Percentiles rank a stretch among this genome's conserved stretches.
Evolutionary conservation across 2,113 vertebrate species (phyloP).

Genomic region (Siniperca chuatsi): DNA sequence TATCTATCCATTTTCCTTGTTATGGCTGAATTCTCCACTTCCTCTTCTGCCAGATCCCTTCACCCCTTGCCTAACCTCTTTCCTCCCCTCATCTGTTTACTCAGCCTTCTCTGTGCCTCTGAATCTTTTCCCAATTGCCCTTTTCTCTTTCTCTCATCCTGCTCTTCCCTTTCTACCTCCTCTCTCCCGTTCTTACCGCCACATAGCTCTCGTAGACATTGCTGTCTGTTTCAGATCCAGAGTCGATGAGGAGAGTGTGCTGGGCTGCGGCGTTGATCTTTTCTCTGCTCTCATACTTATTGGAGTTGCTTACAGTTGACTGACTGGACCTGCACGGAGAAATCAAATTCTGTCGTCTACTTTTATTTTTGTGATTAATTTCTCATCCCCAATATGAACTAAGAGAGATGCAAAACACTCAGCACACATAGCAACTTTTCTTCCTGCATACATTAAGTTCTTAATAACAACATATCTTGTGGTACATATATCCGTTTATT

Average conservation of each 20-base stretch:
- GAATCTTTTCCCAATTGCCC: conserved; percentile 39
- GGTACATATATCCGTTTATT: conserved; percentile 7
- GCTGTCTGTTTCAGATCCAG: conserved; percentile 80
- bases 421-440: conserved; percentile 9
- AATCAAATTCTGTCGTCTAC: conserved; percentile 37
- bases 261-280: conserved; percentile 76
- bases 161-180: neutral
- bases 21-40: conserved; percentile 67
- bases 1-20: conserved; percentile 68
- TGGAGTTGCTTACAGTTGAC: conserved; percentile 73
- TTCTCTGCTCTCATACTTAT: conserved; percentile 80
- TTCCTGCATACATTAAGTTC: conserved; percentile 11
- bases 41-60: conserved; percentile 59
- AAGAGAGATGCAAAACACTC: conserved; percentile 10
- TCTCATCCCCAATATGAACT: conserved; percentile 8
- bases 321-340: conserved; percentile 64
- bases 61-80: conserved; percentile 49
- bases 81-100: conserved; percentile 57
- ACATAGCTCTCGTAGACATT: conserved; percentile 78
- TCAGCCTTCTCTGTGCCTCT: conserved; percentile 47
- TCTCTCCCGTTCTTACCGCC: conserved; percentile 65
- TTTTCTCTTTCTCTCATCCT: conserved; percentile 26
- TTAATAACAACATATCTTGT: conserved; percentile 27
- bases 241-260: conserved; percentile 83
- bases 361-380: conserved; percentile 12